phyloP scores from a whole-genome alignment of 2,797 vertebrate species.

The Channallabes apus region DNA sequence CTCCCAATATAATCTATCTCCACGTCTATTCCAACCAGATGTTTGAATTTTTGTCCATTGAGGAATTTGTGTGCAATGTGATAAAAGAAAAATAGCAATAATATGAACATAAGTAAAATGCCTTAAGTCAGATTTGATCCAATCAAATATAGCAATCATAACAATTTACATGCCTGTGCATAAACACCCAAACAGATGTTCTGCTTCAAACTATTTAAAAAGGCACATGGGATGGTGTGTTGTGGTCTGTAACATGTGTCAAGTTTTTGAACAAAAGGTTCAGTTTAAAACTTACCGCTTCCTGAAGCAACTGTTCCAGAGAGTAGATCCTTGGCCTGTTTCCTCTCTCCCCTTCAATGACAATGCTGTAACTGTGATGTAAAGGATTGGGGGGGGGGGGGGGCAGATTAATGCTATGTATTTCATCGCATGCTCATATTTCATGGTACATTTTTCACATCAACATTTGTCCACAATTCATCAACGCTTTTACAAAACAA shows the following conservation, averaged over 20 bases:
- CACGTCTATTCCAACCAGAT: slow-evolving; percentile 51
- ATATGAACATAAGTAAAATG: slow-evolving; percentile 46
- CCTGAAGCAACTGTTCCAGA: slow-evolving; percentile 92
- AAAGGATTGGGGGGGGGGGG: slow-evolving; percentile 12
- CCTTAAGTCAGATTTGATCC: slow-evolving; percentile 40
- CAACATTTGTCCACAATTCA: slow-evolving; percentile 1
- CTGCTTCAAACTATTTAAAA: slow-evolving; percentile 45
- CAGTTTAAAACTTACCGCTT: slow-evolving; percentile 80
- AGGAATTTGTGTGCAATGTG: slow-evolving; percentile 49
- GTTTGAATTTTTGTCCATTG: slow-evolving; percentile 35
- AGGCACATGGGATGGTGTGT: slow-evolving; percentile 26
- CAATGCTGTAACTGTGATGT: slow-evolving; percentile 85
- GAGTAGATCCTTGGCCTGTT: slow-evolving; percentile 93
- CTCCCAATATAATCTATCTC: slow-evolving; percentile 13
- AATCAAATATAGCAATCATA: slow-evolving; percentile 38
- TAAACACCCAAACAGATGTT: slow-evolving; percentile 51
- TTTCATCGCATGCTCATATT: neutral
- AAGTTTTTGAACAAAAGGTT: neutral
- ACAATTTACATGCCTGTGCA: slow-evolving; percentile 37
- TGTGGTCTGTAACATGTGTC: slow-evolving; percentile 6
- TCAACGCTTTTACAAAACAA: neutral
- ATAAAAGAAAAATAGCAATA: slow-evolving; percentile 52
- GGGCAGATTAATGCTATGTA: slow-evolving; percentile 8
- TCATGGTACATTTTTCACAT: neutral
- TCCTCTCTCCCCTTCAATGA: slow-evolving; percentile 92